phyloP scores from a whole-genome alignment of 2,113 vertebrate species.

The Equus quagga region DNA sequence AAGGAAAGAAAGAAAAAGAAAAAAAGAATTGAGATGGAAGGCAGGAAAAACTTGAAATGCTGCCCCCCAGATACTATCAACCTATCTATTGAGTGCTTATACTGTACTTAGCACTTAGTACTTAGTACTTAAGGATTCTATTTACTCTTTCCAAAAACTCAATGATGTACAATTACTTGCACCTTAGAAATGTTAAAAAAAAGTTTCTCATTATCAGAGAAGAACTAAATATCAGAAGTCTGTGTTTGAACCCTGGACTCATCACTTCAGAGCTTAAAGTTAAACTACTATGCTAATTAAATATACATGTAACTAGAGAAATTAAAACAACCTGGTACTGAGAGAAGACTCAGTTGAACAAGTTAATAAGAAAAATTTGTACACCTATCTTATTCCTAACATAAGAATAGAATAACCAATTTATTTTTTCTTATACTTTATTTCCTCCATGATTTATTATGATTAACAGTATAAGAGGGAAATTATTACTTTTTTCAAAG shows the following conservation, averaged over 20 bases:
- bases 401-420: conserved; percentile 30
- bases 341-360: neutral
- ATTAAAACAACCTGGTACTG: neutral
- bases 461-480: neutral
- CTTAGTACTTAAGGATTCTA: neutral
- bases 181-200: neutral
- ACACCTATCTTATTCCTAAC: neutral
- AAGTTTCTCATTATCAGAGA: neutral
- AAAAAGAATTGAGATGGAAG: neutral
- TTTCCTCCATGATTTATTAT: conserved; percentile 61
- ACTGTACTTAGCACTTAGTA: neutral
- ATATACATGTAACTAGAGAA: conserved; percentile 21
- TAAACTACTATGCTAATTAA: conserved; percentile 14
- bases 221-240: neutral
- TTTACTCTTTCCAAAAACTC: neutral
- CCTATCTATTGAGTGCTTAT: neutral
- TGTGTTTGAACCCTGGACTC: neutral
- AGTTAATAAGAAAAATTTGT: neutral
- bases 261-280: neutral
- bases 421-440: conserved; percentile 52
- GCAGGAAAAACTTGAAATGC: neutral
- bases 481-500: conserved; percentile 50
- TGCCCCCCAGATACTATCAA: neutral
- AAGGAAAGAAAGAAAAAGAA: no score
- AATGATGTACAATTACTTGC: neutral